A percentile compares a stretch with the other conserved stretches of the same genome.
These are phyloP conservation scores for Alloplasta piceator DNA, from an alignment of 2,888 invertebrate species.

Conservation along the genomic window DNA sequence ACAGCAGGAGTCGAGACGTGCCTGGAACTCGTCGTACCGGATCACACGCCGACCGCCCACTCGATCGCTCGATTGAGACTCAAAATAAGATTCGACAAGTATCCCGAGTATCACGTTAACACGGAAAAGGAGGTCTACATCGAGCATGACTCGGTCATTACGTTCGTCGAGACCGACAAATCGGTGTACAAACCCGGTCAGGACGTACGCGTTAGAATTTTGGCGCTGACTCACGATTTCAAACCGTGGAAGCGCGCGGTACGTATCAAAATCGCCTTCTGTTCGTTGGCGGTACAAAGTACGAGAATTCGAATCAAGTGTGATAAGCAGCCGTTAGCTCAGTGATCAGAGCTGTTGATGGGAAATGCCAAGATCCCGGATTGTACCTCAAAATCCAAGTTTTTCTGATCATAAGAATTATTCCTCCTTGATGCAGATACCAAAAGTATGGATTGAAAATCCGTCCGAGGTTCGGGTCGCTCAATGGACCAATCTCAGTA, in stretches of 20 bases:
- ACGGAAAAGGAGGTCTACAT: slow-evolving; percentile 82
- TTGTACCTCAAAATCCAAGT: background rate
- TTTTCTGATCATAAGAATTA: background rate
- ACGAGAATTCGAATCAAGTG: no score
- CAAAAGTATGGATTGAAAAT: slow-evolving; percentile 88
- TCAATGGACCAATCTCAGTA: slow-evolving; percentile 87
- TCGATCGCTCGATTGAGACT: slow-evolving; percentile 74
- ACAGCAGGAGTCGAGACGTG: slow-evolving; percentile 77
- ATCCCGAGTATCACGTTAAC: slow-evolving; percentile 81
- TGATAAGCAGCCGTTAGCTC: no score
- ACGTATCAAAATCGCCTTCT: slow-evolving; percentile 78
- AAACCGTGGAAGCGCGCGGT: slow-evolving; percentile 85
- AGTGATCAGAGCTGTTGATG: no score
- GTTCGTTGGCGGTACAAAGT: no score
- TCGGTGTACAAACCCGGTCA: slow-evolving; percentile 87
- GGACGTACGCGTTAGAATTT: slow-evolving; percentile 84
- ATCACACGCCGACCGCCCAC: slow-evolving; percentile 73
- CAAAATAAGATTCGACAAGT: slow-evolving; percentile 79
- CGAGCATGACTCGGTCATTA: slow-evolving; percentile 84
- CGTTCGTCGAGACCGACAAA: slow-evolving; percentile 86
- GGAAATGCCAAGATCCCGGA: no score
- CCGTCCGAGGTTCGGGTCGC: slow-evolving; percentile 87
- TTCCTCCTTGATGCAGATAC: slow-evolving; percentile 83
- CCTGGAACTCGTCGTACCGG: slow-evolving; percentile 76
- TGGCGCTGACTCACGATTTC: slow-evolving; percentile 85